Evolutionary conservation across 2,888 invertebrate genomes (phyloP).

Genomic region (Sarcophaga rosellei): DNA sequence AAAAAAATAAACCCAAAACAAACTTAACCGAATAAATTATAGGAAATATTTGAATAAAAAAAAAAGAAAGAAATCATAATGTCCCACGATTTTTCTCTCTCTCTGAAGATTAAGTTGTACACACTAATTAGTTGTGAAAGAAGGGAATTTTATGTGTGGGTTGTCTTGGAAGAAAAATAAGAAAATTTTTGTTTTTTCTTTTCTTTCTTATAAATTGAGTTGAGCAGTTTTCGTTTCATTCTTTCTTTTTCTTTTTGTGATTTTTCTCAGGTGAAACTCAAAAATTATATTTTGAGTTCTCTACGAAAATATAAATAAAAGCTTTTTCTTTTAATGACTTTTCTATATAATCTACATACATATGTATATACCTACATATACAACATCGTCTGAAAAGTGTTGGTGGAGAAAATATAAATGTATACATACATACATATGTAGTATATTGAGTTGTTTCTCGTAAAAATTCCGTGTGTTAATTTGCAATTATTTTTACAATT

Average conservation of each 20-base stretch:
- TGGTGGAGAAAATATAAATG: not conserved
- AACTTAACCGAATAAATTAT: too few species aligned
- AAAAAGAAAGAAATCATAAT: too few species aligned
- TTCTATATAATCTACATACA: not conserved
- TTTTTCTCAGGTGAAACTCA: conserved; percentile 55
- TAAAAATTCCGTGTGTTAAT: conserved; percentile 30
- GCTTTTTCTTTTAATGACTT: conserved; percentile 14
- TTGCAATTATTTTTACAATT: conserved; percentile 35
- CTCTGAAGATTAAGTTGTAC: conserved; percentile 51
- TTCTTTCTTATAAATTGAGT: conserved; percentile 8
- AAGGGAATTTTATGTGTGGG: conserved; percentile 66
- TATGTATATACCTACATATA: not conserved
- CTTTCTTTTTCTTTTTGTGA: conserved; percentile 5
- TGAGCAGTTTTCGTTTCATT: conserved; percentile 13
- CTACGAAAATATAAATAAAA: conserved; percentile 14
- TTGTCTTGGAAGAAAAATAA: conserved; percentile 43
- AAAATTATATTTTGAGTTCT: conserved; percentile 38
- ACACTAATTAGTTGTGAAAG: conserved; percentile 61
- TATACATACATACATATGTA: not conserved
- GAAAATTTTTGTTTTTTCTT: not conserved
- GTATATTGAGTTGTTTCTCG: conserved; percentile 16
- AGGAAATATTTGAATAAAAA: too few species aligned
- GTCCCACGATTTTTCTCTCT: conserved; percentile 25
- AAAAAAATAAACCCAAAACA: conserved; percentile 32
- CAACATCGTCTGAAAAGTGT: not conserved